A percentile compares a stretch with the other conserved stretches of the same genome.
These are phyloP conservation scores for Salvator merianae DNA, from an alignment of 2,113 vertebrate genomes.

Conservation along the genomic window DNA sequence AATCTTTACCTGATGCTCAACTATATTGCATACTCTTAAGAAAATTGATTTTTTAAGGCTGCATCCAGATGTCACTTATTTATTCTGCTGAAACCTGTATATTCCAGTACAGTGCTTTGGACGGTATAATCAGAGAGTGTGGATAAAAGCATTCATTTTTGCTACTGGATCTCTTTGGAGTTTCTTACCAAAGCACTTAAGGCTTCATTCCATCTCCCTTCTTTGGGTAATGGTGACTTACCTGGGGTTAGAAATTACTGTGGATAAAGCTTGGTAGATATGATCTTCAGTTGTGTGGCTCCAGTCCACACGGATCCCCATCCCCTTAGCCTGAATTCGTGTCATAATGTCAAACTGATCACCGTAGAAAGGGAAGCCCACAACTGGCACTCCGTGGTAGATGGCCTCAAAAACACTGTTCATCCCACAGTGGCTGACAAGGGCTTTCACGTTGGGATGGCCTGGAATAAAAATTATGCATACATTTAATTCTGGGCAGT, in stretches of 20 bases:
- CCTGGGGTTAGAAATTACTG: constrained; percentile 63
- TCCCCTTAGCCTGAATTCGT: constrained; percentile 69
- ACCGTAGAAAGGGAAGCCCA: constrained; percentile 73
- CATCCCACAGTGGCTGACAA: constrained; percentile 71
- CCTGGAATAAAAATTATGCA: constrained; percentile 44
- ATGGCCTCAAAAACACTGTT: constrained; percentile 72
- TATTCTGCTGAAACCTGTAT: too few species aligned
- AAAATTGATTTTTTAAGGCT: too few species aligned
- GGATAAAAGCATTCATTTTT: neutral
- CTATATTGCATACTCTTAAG: too few species aligned
- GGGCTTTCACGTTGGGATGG: constrained; percentile 66
- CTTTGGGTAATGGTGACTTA: constrained; percentile 36
- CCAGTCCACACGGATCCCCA: constrained; percentile 72
- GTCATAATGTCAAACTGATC: constrained; percentile 75
- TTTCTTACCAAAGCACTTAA: neutral
- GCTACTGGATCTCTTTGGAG: neutral
- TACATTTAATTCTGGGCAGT: neutral
- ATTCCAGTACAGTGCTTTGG: too few species aligned
- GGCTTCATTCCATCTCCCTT: neutral
- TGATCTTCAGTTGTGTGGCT: constrained; percentile 59
- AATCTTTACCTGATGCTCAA: too few species aligned
- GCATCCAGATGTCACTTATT: too few species aligned
- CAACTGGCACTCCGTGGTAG: constrained; percentile 70
- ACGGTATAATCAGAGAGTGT: neutral
- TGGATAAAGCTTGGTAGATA: constrained; percentile 58